Evolutionary conservation across 2,113 vertebrate genomes (phyloP), one percentile per base, ranked within the genome.

Genomic region (Ceratotherium simum): DNA sequence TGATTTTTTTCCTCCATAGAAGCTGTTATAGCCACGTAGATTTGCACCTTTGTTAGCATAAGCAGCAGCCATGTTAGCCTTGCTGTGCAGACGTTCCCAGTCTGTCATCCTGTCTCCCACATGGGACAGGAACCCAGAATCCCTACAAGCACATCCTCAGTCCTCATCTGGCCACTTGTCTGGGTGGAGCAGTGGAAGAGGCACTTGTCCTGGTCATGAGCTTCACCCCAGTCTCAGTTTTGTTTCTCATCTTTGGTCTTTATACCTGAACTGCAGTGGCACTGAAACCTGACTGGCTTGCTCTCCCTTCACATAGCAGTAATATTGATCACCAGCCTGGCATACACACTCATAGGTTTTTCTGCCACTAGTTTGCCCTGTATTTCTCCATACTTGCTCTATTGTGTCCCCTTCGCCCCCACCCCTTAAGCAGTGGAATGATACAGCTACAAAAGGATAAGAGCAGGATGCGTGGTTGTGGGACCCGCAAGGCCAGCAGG

Each of bases 1-100:
- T 17, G 4, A 7, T 64, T 33, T 70, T 70, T 65, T 36, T 64
- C 29, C 21, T 17, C 3, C 3, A 8, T 13, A 3, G 33, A 70
- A 27, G 7, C 33, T n/a, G 4, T 12, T 25, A 12, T 3, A 33
- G 69, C 18, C 70, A 11, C 51, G 4, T 54, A 54, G 4, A 27
- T 31, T 1, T 6, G 46, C 23, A 6, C 36, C 29, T 18, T 65
- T 1, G 4, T 27, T 17, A 0, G 39, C 6, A 0, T n/a, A 5
- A 11, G 6, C 6, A 33, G 76, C 8, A 3, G 3, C 6, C 6
- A 25, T n/a, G 10, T 27, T 10, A 7, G 4, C 18, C 48, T 36
- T 13, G 21, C 2, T 42, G 14, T 78, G 23, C 2, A 23, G 48
- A 16, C 46, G 39, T 82, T n/a, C 33, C 39, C 54, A 7, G 51